These are phyloP conservation scores for Nomada fabriciana DNA, from an alignment of 2,888 invertebrate species.

Conservation along the genomic window DNA sequence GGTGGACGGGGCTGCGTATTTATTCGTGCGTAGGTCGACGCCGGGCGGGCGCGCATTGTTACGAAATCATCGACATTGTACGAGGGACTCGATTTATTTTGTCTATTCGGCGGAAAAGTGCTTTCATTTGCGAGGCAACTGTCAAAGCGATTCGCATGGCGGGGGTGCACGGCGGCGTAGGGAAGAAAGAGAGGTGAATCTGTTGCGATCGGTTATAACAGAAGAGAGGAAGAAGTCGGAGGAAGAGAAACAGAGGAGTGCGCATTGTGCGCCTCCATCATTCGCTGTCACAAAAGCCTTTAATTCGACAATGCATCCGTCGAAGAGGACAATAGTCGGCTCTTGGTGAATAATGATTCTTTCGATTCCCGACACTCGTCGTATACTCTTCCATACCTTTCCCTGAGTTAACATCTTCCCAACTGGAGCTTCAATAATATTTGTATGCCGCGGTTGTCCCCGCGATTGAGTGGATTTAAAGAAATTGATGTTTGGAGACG, in stretches of 20 bases:
- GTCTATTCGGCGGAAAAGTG: conserved; percentile 77
- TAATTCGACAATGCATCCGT: conserved; percentile 74
- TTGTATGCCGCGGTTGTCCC: conserved; percentile 25
- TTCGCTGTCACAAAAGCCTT: conserved; percentile 74
- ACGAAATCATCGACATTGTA: conserved; percentile 72
- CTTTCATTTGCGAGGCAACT: conserved; percentile 73
- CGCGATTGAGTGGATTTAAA: neutral
- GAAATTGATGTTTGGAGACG: neutral
- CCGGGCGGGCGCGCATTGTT: conserved; percentile 64
- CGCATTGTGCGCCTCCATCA: conserved; percentile 65
- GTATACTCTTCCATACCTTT: conserved; percentile 30
- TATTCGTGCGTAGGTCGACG: conserved; percentile 59
- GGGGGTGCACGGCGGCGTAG: conserved; percentile 5
- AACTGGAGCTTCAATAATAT: conserved; percentile 48
- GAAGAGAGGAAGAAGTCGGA: neutral
- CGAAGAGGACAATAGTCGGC: conserved; percentile 67
- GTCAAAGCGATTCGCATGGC: conserved; percentile 57
- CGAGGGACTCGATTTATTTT: conserved; percentile 76
- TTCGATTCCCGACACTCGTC: conserved; percentile 62
- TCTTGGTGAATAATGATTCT: conserved; percentile 72
- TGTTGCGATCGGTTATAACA: neutral
- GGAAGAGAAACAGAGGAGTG: conserved; percentile 38
- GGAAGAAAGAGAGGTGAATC: conserved; percentile 20
- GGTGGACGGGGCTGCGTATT: conserved; percentile 51
- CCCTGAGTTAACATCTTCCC: conserved; percentile 34